Base-by-base conservation (phyloP, 1,140 invertebrate species). In the Drosophila sp. region DNA sequence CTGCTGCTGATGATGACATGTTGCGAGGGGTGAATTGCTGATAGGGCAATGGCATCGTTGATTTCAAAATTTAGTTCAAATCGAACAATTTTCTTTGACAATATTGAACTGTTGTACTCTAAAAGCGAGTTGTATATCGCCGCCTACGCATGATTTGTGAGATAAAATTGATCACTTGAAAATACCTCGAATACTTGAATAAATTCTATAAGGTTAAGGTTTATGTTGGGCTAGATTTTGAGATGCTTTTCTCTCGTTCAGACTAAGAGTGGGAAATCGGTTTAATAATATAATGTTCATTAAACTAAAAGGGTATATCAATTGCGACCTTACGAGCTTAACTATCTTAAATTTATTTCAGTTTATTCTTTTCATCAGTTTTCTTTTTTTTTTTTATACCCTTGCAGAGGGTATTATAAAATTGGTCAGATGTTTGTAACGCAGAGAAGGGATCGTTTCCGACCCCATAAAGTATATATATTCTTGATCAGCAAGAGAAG, bases 301-400 rank as follows among this genome's bases (percentile, higher is more conserved):
- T 50, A 7, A 8, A 10, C 44, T 50, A 27, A 50, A 50, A 50
- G 44, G 44, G 44, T 50, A 50, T 50, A 50, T 50, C 44, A 25
- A 50, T 50, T 10, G 25, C 44, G 44, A 27, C 23, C 23, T 50
- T 50, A 27, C 27, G 3, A 25, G 25, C 23, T 50, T 50, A 50
- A 50, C 44, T 33, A 38, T 56, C n/a, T 47, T 38, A 68, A 17
- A 41, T 35, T 44, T 38, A 58, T 66, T 30, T 40, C 40, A 50
- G 66, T 30, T 41, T 60, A 50, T 58, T 32, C 50, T 47, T 11
- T 38, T 58, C 40, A 33, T 38, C 30, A 11, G n/a, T n/a, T 50
- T 25, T 25, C 7, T 35, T 47, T 10, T 35, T 47, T 60, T 35
- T 64, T 8, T n/a, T n/a, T n/a, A n/a, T n/a, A n/a, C n/a, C n/a